Base-by-base conservation (phyloP, 2,113 vertebrate species). In the Taurulus bubalis region DNA sequence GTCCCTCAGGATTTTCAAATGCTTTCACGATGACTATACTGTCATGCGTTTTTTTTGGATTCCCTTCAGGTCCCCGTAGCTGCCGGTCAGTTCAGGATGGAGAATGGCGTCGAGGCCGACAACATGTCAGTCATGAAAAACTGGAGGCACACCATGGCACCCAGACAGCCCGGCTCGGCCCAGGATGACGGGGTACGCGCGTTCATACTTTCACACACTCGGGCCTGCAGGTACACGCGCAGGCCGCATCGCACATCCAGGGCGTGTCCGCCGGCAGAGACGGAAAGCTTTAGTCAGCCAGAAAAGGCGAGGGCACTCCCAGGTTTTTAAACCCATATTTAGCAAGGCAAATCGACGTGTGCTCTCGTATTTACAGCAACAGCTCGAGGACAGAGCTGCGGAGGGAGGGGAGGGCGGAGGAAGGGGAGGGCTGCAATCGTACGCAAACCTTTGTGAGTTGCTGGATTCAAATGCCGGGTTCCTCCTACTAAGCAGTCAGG, bases 101-200 rank as follows among this genome's bases (percentile, higher is more conserved):
- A 95, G 53, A 95, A 95, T 2, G 94, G 93, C 0, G 0, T 75
- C 0, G 92, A 93, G 30, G 49, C 47, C 0, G 93, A 94, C 0
- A 85, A 72, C 0, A 3, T 60, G 8, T 87, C 87, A 0, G 65
- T 88, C 58, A 71, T 89, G 18, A 94, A 92, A 66, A 94, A 83
- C 91, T 96, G 95, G 95, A 95, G 95, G 76, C 92, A 95, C 70
- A 89, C 88, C n/a, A 47, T 92, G 72, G 89, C 85, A 71, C 92
- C 94, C 1, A 24, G 72, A 36, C 90, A 91, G 62, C 26, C 90
- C 76, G 62, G 53, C 65, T 15, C 73, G 7, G 45, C 62, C 59
- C 88, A 82, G 49, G 93, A 95, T n/a, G 94, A 95, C 1, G 87
- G 85, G 89, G 95, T 96, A 87, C 64, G 66, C 11, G n/a, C 64